These are phyloP conservation scores for Cheilosia scutellata DNA, from an alignment of 2,888 invertebrate species.

Conservation along the genomic window DNA sequence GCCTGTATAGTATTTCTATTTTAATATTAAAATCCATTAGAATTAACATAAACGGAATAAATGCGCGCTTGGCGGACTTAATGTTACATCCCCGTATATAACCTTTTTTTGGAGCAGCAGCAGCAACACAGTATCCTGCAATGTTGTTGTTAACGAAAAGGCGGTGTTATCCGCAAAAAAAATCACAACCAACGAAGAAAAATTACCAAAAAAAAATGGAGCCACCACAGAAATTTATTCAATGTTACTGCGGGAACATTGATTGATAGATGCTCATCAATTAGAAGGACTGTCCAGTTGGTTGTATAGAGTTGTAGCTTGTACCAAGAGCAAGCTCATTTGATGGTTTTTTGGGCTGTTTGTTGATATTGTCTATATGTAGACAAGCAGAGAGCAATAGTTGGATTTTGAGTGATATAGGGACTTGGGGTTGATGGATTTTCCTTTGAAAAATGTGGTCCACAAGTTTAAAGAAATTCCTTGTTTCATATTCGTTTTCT, in stretches of 20 bases:
- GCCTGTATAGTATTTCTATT: conserved; percentile 27
- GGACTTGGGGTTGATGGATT: conserved; percentile 10
- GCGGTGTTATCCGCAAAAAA: conserved; percentile 9
- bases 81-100: conserved; percentile 32
- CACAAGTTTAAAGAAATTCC: background rate
- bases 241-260: conserved; percentile 68
- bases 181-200: conserved; percentile 65
- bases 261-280: conserved; percentile 71
- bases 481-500: background rate
- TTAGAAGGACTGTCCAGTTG: conserved; percentile 66
- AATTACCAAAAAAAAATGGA: conserved; percentile 50
- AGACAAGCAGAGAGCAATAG: conserved; percentile 32
- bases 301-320: conserved; percentile 25
- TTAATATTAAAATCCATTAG: conserved; percentile 63
- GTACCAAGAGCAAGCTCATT: conserved; percentile 48
- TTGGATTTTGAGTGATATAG: conserved; percentile 12
- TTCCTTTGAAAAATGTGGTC: background rate
- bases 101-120: conserved; percentile 23
- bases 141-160: conserved; percentile 17
- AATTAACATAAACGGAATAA: conserved; percentile 68
- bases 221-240: conserved; percentile 69
- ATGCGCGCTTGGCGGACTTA: conserved; percentile 41
- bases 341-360: conserved; percentile 45
- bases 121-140: conserved; percentile 4
- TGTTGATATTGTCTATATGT: conserved; percentile 46